Percentiles rank a stretch among this genome's conserved stretches.
These are phyloP conservation scores for Chaenodraco wilsoni DNA, from an alignment of 2,797 vertebrate species.

Conservation along the genomic window DNA sequence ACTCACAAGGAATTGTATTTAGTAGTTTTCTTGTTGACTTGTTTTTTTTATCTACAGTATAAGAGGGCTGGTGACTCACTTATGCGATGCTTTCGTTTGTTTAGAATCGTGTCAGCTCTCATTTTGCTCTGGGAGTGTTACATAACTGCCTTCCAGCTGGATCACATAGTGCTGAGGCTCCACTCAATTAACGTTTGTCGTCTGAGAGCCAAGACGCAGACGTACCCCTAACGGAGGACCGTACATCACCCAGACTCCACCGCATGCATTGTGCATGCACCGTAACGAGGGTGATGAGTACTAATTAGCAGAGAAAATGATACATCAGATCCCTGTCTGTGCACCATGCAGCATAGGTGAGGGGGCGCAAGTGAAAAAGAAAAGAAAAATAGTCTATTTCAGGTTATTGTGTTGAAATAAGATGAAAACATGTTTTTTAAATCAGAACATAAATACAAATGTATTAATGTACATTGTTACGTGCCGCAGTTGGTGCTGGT, in stretches of 20 bases:
- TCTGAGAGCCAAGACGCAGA: slow-evolving; percentile 48
- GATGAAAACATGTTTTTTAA: neutral
- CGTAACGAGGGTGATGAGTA: slow-evolving; percentile 14
- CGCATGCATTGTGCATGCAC: slow-evolving; percentile 11
- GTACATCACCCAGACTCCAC: slow-evolving; percentile 24
- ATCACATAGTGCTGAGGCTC: slow-evolving; percentile 49
- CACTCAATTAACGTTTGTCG: slow-evolving; percentile 51
- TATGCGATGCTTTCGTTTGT: slow-evolving; percentile 32
- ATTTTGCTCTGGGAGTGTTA: slow-evolving; percentile 55
- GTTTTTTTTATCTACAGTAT: slow-evolving; percentile 32
- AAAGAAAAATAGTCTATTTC: neutral
- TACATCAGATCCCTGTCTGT: slow-evolving; percentile 3
- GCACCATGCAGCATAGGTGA: neutral
- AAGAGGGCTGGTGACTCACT: slow-evolving; percentile 48
- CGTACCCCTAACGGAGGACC: slow-evolving; percentile 29
- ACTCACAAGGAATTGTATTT: neutral
- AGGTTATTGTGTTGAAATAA: slow-evolving; percentile 5
- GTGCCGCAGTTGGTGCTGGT: no score
- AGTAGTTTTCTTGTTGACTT: slow-evolving; percentile 23
- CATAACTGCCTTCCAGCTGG: slow-evolving; percentile 59
- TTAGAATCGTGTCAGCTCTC: slow-evolving; percentile 51
- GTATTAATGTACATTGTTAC: neutral
- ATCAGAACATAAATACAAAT: neutral
- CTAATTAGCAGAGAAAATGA: slow-evolving; percentile 46
- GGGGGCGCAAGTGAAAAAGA: neutral